Evolutionary conservation across 2,113 vertebrate genomes (phyloP), one percentile per base, ranked within the genome.

Genomic region (Nyctibius bracteatus): DNA sequence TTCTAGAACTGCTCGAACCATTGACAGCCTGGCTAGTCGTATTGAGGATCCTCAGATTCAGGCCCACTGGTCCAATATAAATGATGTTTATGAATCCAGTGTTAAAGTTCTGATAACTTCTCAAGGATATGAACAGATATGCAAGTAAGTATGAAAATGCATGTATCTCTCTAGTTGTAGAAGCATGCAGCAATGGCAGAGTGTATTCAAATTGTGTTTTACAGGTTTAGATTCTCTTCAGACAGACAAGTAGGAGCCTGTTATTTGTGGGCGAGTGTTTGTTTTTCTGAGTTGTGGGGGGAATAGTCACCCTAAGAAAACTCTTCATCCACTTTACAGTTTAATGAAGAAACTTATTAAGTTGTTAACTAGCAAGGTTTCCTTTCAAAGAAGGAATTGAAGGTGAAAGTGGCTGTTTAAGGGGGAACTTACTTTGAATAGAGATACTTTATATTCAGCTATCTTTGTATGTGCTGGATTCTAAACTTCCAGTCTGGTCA

Each of bases 51-150:
- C 99, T 25, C 99, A 99, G 98, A 99, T 99, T 90, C 99, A 99
- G 95, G 99, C 99, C 43, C 99, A 99, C 79, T 99, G 99, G 99
- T 99, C 99, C 72, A 99, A 99, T 94, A 99, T 99, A 85, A 99
- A 99, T 44, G 99, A 99, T 19, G 99, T 99, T 80, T 99, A 99
- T 27, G 99, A 99, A 95, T 99, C 99, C 67, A 99, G 99, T 31
- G 99, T 99, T 77, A 99, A 99, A 96, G 99, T 99, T 75, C 98
- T 99, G 87, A 99, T 99, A 96, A 99, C 99, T 8, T 99, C 99
- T 19, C 99, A 99, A 97, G 99, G 99, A 81, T 99, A 99, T 30
- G 99, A 99, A 93, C 99, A 99, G 95, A 99, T 99, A 97, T 99
- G 99, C 99, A 99, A 99, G 99, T 99, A 98, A 98, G 99, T 98